Percentiles rank a stretch among this genome's conserved stretches.
Conservation (phyloP, 1,140 invertebrate genomes). For the Ladona fulva region DNA sequence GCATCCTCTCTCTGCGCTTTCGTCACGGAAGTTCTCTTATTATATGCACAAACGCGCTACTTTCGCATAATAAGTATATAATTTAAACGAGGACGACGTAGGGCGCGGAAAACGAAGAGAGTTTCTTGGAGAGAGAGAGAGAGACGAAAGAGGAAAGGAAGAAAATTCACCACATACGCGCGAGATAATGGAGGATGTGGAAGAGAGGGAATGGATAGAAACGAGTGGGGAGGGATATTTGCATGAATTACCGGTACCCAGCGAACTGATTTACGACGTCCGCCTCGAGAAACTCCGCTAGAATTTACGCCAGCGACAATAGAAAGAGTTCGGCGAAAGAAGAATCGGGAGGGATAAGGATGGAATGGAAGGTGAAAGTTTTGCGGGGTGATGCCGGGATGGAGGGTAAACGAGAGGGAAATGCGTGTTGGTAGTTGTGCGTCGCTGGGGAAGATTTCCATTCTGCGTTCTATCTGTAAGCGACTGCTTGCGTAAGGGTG, state of each 20-base stretch:
- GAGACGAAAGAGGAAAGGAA: not conserved
- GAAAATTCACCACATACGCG: not conserved
- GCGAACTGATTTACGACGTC: not conserved
- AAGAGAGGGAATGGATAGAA: not conserved
- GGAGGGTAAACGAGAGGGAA: not conserved
- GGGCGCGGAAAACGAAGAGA: not conserved
- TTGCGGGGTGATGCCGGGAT: too few relatives aligned
- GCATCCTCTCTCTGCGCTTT: not conserved
- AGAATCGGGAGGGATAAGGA: too few relatives aligned
- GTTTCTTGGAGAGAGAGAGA: not conserved
- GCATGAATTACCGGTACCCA: not conserved
- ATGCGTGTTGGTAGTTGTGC: not conserved
- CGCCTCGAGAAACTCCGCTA: not conserved
- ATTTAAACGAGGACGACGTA: not conserved
- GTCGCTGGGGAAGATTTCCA: too few relatives aligned
- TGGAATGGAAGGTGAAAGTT: too few relatives aligned
- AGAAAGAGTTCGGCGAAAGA: too few relatives aligned
- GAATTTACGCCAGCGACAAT: not conserved
- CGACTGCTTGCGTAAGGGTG: not conserved
- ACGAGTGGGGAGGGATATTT: not conserved
- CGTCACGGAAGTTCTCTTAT: too few relatives aligned
- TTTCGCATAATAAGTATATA: too few relatives aligned
- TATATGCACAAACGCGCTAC: too few relatives aligned
- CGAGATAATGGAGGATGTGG: not conserved
- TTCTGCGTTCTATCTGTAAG: not conserved